Conservation (phyloP, 2,888 invertebrate genomes). For the Venustoraphidia nigricollis region DNA sequence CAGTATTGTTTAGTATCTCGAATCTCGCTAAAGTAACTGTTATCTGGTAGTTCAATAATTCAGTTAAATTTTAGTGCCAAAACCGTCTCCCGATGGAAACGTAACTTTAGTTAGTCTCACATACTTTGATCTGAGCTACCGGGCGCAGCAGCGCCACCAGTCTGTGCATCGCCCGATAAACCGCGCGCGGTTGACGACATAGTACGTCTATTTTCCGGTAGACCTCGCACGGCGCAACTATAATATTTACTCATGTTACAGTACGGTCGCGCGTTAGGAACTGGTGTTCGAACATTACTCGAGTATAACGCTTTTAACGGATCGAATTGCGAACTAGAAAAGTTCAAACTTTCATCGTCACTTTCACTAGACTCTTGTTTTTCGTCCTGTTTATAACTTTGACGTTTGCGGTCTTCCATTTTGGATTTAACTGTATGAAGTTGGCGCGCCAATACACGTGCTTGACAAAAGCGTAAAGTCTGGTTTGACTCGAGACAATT, state of each 20-base stretch:
- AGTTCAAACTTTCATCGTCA: conserved; percentile 33
- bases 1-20: too few relatives aligned
- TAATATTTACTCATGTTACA: conserved; percentile 55
- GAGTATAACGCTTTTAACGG: conserved; percentile 54
- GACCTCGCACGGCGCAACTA: not conserved
- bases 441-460: conserved; percentile 19
- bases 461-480: too few relatives aligned
- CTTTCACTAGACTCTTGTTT: conserved; percentile 5
- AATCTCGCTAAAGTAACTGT: too few relatives aligned
- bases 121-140: too few relatives aligned
- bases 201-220: not conserved
- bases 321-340: conserved; percentile 43
- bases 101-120: too few relatives aligned
- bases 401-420: conserved; percentile 10
- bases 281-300: conserved; percentile 34
- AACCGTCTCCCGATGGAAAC: too few relatives aligned
- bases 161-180: too few relatives aligned
- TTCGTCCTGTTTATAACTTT: not conserved
- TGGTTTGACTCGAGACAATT: too few relatives aligned
- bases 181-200: conserved; percentile 11
- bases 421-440: conserved; percentile 15
- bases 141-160: too few relatives aligned
- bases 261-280: conserved; percentile 39
- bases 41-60: too few relatives aligned
- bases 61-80: too few relatives aligned